These are phyloP conservation scores for Pangasius krempfi DNA, from an alignment of 2,797 vertebrate species.

Conservation along the genomic window DNA sequence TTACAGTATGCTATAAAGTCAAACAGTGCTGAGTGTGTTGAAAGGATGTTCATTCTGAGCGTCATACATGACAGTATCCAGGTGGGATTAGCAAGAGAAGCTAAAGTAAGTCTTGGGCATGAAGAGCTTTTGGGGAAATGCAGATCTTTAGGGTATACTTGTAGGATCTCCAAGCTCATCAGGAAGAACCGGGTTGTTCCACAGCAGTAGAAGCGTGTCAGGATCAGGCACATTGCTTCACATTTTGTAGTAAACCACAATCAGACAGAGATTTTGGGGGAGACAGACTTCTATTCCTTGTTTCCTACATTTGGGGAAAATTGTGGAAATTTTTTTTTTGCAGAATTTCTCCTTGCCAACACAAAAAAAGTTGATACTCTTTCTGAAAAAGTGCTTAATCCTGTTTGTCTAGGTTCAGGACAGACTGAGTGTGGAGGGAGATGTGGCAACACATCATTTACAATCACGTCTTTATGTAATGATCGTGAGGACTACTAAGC, in stretches of 20 bases:
- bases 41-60: no score
- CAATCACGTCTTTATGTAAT: slow-evolving; percentile 16
- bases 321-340: neutral
- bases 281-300: neutral
- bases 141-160: neutral
- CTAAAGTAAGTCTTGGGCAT: neutral
- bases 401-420: slow-evolving; percentile 6
- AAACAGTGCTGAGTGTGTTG: neutral
- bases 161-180: neutral
- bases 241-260: neutral
- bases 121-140: neutral
- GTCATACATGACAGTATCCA: neutral
- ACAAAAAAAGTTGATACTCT: neutral
- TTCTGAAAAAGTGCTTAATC: slow-evolving; percentile 2
- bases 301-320: neutral
- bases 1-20: neutral
- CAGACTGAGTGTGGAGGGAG: neutral
- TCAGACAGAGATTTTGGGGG: neutral
- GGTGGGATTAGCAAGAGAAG: neutral
- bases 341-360: neutral
- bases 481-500: slow-evolving; percentile 23
- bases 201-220: neutral
- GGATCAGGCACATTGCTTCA: neutral
- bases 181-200: no score
- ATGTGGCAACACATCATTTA: slow-evolving; percentile 30